Evolutionary conservation across 2,113 vertebrate species (phyloP), one percentile per base, ranked within the genome.

Genomic region (Phoxinus phoxinus): DNA sequence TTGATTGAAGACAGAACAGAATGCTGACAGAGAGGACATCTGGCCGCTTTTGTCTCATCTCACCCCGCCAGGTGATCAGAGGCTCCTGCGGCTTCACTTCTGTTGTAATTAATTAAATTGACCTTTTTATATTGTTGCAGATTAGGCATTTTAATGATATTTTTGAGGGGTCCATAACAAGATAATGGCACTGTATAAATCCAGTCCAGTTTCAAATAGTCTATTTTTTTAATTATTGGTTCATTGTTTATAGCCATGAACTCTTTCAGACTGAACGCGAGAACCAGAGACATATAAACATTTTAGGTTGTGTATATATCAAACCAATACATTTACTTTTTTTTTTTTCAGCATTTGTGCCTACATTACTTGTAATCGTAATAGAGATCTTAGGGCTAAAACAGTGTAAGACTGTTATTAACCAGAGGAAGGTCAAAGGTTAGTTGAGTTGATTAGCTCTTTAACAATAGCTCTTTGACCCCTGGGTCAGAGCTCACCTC

Each of bases 381-480:
- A 84, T 82, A 69, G 74, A 86, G 75, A 76, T 79, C 72, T 87
- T 78, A 30, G 25, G 83, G 46, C 30, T 65, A 82, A 86, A 81
- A 80, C 72, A 79, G 75, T 51, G 65, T 21, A 76, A 53, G 85
- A 71, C 48, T 67, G 71, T 90, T 89, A 89, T 89, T 89, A 89
- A 84, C 86, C 81, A 84, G 87, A 63, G 65, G n/a, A 67, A 81
- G 90, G 88, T 90, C 88, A 90, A 80, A 89, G 90, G 90, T 90
- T 76, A 90, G 83, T 77, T 88, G 85, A 84, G 75, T 89, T 90
- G 87, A 90, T 90, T 88, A 89, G 88, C 86, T 86, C 75, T 84
- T 88, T 88, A 87, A 89, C 90, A 90, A 88, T 86, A 86, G 69
- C 83, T 75, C 84, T 89, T 87, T 90, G 89, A 86, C 89, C 89